These are phyloP conservation scores for Drosophila kepulauana DNA, from an alignment of 1,140 invertebrate genomes.

Conservation along the genomic window DNA sequence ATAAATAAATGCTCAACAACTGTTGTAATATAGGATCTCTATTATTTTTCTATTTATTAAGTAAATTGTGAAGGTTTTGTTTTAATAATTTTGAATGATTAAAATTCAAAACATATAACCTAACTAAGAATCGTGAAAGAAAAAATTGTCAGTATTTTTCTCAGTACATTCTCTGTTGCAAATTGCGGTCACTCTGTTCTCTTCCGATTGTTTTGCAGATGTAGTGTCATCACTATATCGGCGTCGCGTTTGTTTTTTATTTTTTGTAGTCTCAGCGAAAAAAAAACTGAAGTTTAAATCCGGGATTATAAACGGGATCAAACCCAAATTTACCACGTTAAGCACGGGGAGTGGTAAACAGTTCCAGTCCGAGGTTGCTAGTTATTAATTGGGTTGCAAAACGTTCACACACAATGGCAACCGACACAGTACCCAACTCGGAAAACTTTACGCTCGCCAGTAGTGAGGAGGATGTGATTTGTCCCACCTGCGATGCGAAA, in stretches of 20 bases:
- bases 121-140: no score
- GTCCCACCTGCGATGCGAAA: slow-evolving; percentile 92
- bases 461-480: slow-evolving; percentile 85
- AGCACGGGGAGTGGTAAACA: background rate
- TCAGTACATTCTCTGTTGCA: background rate
- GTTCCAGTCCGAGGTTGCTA: slow-evolving; percentile 2
- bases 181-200: background rate
- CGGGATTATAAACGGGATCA: slow-evolving; percentile 33
- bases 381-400: slow-evolving; percentile 13
- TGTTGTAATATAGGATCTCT: no score
- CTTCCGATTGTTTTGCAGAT: slow-evolving; percentile 6
- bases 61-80: no score
- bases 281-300: slow-evolving; percentile 48
- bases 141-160: background rate
- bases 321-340: slow-evolving; percentile 5
- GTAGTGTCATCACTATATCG: slow-evolving; percentile 14
- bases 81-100: no score
- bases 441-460: slow-evolving; percentile 86
- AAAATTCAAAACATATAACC: no score
- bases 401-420: slow-evolving; percentile 66
- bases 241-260: slow-evolving; percentile 46
- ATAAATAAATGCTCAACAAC: no score
- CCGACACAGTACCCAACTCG: slow-evolving; percentile 80
- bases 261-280: slow-evolving; percentile 30
- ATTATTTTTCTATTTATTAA: no score